These are phyloP conservation scores for Resseliella maxima DNA, from an alignment of 2,888 invertebrate species.

Conservation along the genomic window DNA sequence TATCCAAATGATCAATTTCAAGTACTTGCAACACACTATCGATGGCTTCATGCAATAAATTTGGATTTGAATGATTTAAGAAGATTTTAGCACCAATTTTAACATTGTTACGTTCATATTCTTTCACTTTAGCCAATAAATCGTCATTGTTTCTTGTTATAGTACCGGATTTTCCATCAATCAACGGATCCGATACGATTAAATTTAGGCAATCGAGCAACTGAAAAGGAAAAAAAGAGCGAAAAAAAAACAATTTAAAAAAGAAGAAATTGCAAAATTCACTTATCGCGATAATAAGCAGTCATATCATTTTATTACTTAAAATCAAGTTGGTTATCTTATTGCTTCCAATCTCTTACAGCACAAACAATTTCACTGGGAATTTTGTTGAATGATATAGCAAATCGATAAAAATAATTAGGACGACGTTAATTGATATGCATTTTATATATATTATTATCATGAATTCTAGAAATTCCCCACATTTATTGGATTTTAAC, in stretches of 20 bases:
- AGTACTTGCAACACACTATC: constrained; percentile 78
- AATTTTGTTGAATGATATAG: too few relatives aligned
- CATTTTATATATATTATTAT: too few relatives aligned
- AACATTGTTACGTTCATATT: constrained; percentile 79
- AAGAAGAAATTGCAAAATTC: not conserved
- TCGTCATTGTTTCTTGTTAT: constrained; percentile 74
- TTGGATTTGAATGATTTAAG: constrained; percentile 76
- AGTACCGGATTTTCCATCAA: constrained; percentile 66
- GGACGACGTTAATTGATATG: too few relatives aligned
- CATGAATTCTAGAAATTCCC: too few relatives aligned
- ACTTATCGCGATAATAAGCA: not conserved
- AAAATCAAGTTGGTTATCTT: not conserved
- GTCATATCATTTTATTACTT: not conserved
- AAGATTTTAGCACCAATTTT: constrained; percentile 91
- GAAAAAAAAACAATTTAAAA: not conserved
- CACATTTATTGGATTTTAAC: not conserved
- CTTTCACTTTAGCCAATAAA: constrained; percentile 73
- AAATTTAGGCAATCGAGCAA: constrained; percentile 74
- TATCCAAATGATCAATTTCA: constrained; percentile 80
- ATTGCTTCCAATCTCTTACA: too few relatives aligned
- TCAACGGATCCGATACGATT: constrained; percentile 67
- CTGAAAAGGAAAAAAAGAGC: constrained; percentile 65
- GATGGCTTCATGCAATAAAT: constrained; percentile 77
- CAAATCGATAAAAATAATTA: too few relatives aligned
- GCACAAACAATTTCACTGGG: too few relatives aligned